Evolutionary conservation across 2,888 invertebrate species (phyloP).

Genomic region (Xylota sylvarum): DNA sequence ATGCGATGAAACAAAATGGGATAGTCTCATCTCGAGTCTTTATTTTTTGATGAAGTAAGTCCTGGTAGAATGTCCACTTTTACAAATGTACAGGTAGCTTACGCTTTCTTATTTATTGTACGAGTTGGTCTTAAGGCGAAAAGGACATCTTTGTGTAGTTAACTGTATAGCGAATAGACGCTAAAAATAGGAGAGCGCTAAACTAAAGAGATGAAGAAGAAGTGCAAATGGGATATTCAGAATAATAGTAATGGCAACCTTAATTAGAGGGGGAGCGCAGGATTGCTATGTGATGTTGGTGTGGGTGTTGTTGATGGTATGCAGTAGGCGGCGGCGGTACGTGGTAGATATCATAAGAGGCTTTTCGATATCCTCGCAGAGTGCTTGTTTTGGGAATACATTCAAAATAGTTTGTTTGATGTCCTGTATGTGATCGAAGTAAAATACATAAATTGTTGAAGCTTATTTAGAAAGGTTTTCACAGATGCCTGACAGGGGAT

Average conservation of each 20-base stretch:
- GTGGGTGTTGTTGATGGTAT: background rate
- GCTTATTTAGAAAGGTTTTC: too few relatives aligned
- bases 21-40: slow-evolving; percentile 45
- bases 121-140: slow-evolving; percentile 25
- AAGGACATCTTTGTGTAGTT: slow-evolving; percentile 54
- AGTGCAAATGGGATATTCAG: slow-evolving; percentile 69
- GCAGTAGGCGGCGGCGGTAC: slow-evolving; percentile 6
- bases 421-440: too few relatives aligned
- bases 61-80: slow-evolving; percentile 49
- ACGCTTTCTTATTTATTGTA: slow-evolving; percentile 71
- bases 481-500: too few relatives aligned
- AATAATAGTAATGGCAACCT: slow-evolving; percentile 54
- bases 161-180: slow-evolving; percentile 32
- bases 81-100: slow-evolving; percentile 60
- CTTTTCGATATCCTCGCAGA: slow-evolving; percentile 18
- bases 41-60: slow-evolving; percentile 56
- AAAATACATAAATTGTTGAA: too few relatives aligned
- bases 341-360: slow-evolving; percentile 15
- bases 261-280: slow-evolving; percentile 38
- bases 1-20: slow-evolving; percentile 20
- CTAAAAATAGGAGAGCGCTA: slow-evolving; percentile 40
- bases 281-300: slow-evolving; percentile 46
- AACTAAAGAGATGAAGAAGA: slow-evolving; percentile 56
- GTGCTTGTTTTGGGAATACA: background rate
- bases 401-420: too few relatives aligned